Conservation (phyloP, 2,113 vertebrate species). For the Albula glossodonta region DNA sequence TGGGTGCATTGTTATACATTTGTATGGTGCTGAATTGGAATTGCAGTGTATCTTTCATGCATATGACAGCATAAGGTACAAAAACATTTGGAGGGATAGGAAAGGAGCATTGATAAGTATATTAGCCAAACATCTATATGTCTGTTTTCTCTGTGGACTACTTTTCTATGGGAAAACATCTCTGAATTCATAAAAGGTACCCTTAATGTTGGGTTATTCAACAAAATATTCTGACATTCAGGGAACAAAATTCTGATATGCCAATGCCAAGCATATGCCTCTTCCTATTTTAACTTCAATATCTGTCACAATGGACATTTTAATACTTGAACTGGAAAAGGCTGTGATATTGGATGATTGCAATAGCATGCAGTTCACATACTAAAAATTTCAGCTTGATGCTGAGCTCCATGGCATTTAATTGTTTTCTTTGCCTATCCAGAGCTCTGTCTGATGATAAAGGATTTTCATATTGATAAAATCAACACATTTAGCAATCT, state of each 20-base stretch:
- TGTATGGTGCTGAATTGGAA: not conserved
- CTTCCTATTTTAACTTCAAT: not conserved
- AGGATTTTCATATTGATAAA: not conserved
- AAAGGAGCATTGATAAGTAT: no score
- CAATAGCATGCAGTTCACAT: not conserved
- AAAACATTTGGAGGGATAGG: no score
- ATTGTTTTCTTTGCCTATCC: not conserved
- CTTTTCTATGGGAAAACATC: no score
- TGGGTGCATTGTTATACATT: not conserved
- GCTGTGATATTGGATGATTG: not conserved
- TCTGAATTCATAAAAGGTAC: no score
- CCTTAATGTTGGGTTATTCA: no score
- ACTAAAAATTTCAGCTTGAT: not conserved
- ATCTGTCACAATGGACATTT: not conserved
- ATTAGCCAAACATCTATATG: no score
- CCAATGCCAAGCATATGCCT: not conserved
- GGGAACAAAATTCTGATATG: not conserved
- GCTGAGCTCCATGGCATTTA: not conserved
- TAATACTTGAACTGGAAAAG: not conserved
- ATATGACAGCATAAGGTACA: no score
- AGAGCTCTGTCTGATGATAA: conserved; percentile 11
- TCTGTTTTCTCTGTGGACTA: no score
- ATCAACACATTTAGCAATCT: conserved; percentile 24
- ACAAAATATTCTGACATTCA: not conserved
- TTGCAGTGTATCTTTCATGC: not conserved